Evolutionary conservation across 2,888 invertebrate species (phyloP), one percentile per base, ranked within the genome.

Genomic region (Craniophora ligustri): DNA sequence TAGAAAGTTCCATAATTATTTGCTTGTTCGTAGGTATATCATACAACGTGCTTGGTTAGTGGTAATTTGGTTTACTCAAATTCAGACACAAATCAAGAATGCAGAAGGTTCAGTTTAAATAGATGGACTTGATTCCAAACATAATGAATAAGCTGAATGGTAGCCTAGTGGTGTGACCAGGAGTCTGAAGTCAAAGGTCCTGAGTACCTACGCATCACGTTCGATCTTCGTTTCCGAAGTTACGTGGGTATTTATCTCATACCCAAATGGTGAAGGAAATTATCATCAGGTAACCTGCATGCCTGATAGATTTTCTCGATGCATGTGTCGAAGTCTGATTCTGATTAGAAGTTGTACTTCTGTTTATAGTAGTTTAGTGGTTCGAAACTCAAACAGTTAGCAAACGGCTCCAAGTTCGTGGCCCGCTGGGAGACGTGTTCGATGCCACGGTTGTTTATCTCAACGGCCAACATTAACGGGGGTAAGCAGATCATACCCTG

Each of bases 391-490:
- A 64, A 64, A 57, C 61, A 40, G 21, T 44, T 30, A 15, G 57
- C 49, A 49, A 64, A 64, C 49, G 11, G 39, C 21, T 44, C 45
- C 6, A 14, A 54, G 40, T 32, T 28, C 21, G 28, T 34, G 8
- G 30, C 18, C 23, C 30, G 26, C 8, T 13, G 31, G 40, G 34
- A 32, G 19, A 57, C 65, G 65, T 62, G 61, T 64, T 45, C 58
- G 58, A 57, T 31, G 44, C 45, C 31, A 32, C 19, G 50, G 41
- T 57, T 40, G 45, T 35, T 62, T 45, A 50, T 64, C 40, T 32
- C 45, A 49, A 64, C 65, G 65, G 50, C 11, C 30, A 42, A 32
- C 36, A 31, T 49, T 45, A 45, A 45, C 45, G 45, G 50, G n/a
- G 44, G 38, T 57, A 40, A 31, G 58, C 41, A 38, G 40, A 26